phyloP scores from a whole-genome alignment of 2,113 vertebrate genomes.

The Abramis brama region DNA sequence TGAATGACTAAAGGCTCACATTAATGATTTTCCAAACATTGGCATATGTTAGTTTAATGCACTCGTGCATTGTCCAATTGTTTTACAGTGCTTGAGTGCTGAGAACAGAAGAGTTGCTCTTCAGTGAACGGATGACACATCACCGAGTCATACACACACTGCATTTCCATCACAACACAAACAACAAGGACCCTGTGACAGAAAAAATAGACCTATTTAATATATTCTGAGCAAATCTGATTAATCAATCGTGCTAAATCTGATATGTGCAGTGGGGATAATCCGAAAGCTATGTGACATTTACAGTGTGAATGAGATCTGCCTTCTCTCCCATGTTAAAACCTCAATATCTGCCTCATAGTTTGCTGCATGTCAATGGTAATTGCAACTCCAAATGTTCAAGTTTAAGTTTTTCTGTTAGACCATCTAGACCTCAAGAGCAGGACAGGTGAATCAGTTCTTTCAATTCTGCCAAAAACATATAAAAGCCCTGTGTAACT shows the following conservation, averaged over 20 bases:
- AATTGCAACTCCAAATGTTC: background rate
- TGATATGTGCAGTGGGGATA: background rate
- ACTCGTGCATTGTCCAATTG: slow-evolving; percentile 9
- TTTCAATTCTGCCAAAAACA: background rate
- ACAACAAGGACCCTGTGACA: background rate
- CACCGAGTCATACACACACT: background rate
- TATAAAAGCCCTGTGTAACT: background rate
- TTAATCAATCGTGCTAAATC: background rate
- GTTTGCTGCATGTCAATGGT: background rate
- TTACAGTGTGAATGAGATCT: slow-evolving; percentile 7
- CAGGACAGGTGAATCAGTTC: background rate
- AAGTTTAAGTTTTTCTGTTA: background rate
- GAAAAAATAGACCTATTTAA: background rate
- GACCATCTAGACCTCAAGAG: background rate
- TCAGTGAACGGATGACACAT: slow-evolving; percentile 32
- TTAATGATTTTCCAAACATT: slow-evolving; percentile 38
- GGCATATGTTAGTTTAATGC: slow-evolving; percentile 31
- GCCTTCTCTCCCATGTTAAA: background rate
- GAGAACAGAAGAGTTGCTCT: background rate
- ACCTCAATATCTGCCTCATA: background rate
- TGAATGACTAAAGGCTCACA: slow-evolving; percentile 28
- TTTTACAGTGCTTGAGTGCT: background rate
- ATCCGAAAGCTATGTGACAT: slow-evolving; percentile 10
- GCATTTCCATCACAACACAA: slow-evolving; percentile 26
- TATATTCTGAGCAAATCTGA: background rate